A percentile compares a stretch with the other conserved stretches of the same genome.
Conservation (phyloP, 2,888 invertebrate genomes). For the Atethmia centrago region DNA sequence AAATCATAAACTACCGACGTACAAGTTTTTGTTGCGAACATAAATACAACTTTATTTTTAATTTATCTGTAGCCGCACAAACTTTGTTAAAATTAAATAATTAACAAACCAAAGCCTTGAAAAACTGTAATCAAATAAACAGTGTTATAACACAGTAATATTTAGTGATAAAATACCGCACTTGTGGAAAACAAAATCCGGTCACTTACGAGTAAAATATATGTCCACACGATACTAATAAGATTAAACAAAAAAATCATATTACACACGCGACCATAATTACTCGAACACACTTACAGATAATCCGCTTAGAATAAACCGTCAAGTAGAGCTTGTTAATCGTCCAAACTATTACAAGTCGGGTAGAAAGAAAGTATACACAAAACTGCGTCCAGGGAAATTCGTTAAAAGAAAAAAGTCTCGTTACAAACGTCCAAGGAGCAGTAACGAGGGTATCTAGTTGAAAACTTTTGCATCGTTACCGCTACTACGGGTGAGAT, state of each 20-base stretch:
- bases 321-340: slow-evolving; percentile 66
- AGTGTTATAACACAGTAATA: no score
- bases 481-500: slow-evolving; percentile 77
- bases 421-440: slow-evolving; percentile 77
- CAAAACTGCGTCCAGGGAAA: slow-evolving; percentile 73
- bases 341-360: slow-evolving; percentile 65
- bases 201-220: slow-evolving; percentile 25
- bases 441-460: slow-evolving; percentile 77
- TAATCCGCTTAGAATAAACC: slow-evolving; percentile 63
- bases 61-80: neutral
- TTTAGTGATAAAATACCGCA: slow-evolving; percentile 8
- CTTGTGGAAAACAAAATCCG: slow-evolving; percentile 17
- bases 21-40: neutral
- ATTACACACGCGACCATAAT: slow-evolving; percentile 64
- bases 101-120: neutral
- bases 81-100: slow-evolving; percentile 7
- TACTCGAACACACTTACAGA: slow-evolving; percentile 60
- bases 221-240: slow-evolving; percentile 46
- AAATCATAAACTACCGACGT: no score
- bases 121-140: slow-evolving; percentile 9
- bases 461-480: slow-evolving; percentile 84
- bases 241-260: slow-evolving; percentile 63
- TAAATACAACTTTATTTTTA: neutral
- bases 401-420: slow-evolving; percentile 81
- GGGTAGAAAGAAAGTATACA: slow-evolving; percentile 63